These are phyloP conservation scores for Gyps fulvus DNA, from an alignment of 2,113 vertebrate genomes.

Conservation along the genomic window DNA sequence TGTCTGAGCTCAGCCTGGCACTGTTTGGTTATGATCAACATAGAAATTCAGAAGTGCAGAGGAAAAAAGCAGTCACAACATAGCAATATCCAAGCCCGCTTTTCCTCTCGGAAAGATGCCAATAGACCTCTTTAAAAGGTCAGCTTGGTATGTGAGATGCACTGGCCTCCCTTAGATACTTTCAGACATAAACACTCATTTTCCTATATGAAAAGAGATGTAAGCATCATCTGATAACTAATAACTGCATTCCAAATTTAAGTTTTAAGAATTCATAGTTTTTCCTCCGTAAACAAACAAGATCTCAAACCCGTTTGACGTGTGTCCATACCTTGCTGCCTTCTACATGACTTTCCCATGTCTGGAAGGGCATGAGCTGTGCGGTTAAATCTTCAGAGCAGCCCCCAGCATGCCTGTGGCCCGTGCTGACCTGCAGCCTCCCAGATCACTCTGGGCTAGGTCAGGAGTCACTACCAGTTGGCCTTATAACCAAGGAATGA, in stretches of 20 bases:
- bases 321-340: neutral
- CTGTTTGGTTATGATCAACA: neutral
- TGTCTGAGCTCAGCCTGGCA: fast-evolving
- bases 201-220: neutral
- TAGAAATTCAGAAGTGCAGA: neutral
- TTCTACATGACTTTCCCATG: neutral
- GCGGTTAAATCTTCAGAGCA: neutral
- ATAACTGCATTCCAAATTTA: neutral
- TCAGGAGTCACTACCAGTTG: neutral
- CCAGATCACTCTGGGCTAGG: neutral
- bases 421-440: neutral
- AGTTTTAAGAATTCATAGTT: neutral
- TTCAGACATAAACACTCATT: neutral
- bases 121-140: neutral
- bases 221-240: neutral
- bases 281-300: neutral
- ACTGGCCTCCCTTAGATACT: neutral
- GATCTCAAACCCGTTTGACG: neutral
- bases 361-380: no score
- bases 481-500: neutral
- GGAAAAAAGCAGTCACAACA: neutral
- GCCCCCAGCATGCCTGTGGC: neutral
- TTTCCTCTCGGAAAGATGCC: neutral
- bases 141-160: neutral
- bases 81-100: neutral